These are phyloP conservation scores for Conopomorpha cramerella DNA, from an alignment of 1,140 invertebrate genomes.

Conservation along the genomic window DNA sequence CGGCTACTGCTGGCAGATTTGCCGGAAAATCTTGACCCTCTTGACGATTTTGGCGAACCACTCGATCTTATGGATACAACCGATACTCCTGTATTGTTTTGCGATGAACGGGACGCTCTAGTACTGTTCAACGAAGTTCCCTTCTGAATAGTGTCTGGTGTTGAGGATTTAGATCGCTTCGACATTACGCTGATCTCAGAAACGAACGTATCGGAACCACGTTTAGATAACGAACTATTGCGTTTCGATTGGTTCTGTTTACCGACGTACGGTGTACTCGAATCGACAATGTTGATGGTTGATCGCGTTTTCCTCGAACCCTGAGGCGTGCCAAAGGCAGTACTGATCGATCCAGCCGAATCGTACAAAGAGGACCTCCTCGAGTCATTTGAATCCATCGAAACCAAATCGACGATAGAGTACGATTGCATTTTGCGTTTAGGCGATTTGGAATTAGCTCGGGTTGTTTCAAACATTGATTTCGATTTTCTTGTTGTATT, in stretches of 20 bases:
- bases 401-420: conserved; percentile 39
- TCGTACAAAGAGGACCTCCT: conserved; percentile 17
- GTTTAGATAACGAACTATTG: not conserved
- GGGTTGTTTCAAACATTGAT: conserved; percentile 9
- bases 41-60: conserved; percentile 21
- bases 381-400: conserved; percentile 20
- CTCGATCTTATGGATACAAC: too few relatives aligned
- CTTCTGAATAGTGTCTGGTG: conserved; percentile 12
- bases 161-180: conserved; percentile 12
- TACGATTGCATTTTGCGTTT: conserved; percentile 22
- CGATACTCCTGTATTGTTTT: conserved; percentile 23
- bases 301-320: conserved; percentile 13
- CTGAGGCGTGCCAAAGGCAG: conserved; percentile 16
- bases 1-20: not conserved
- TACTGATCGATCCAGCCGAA: conserved; percentile 15
- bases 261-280: conserved; percentile 24
- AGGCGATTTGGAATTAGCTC: conserved; percentile 9
- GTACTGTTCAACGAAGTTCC: conserved; percentile 13
- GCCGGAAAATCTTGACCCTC: conserved; percentile 3
- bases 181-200: conserved; percentile 2
- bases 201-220: not conserved
- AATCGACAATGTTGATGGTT: conserved; percentile 14
- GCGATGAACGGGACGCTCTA: conserved; percentile 11
- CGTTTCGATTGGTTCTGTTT: not conserved
- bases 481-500: conserved; percentile 6